Evolutionary conservation across 2,113 vertebrate species (phyloP).

Genomic region (Zosterops japonicus): DNA sequence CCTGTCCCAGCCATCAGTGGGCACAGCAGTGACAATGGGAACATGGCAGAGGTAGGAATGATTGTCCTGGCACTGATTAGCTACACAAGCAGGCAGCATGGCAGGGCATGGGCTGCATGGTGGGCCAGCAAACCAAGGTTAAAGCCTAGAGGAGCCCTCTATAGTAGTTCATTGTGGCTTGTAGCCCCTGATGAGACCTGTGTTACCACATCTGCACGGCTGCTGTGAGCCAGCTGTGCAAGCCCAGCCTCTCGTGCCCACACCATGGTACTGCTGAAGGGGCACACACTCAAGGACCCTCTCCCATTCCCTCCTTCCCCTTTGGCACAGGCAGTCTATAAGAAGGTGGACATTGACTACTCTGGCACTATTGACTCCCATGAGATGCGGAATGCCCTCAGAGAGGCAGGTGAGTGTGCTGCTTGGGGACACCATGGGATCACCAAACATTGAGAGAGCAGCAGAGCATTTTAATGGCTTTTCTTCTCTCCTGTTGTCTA

Average conservation of each 20-base stretch:
- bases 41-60: neutral
- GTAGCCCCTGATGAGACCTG: neutral
- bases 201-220: rapidly evolving
- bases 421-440: rapidly evolving
- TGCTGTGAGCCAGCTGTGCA: neutral
- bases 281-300: rapidly evolving
- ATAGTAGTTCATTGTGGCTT: neutral
- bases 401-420: slow-evolving; percentile 69
- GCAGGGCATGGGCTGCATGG: neutral
- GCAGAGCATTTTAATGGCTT: neutral
- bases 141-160: neutral
- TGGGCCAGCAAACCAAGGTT: neutral
- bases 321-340: slow-evolving; percentile 74
- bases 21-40: neutral
- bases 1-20: neutral
- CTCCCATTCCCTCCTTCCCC: neutral
- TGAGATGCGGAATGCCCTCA: slow-evolving; percentile 77
- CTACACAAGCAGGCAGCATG: neutral
- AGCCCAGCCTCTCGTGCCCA: neutral
- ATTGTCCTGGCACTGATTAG: neutral
- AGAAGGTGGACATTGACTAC: slow-evolving; percentile 69
- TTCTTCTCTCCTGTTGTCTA: neutral
- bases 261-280: rapidly evolving
- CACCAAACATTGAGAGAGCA: neutral
- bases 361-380: slow-evolving; percentile 75